Conservation (phyloP, 35 echinoderm and acorn worm genomes). For the Stichopus chloronotus region DNA sequence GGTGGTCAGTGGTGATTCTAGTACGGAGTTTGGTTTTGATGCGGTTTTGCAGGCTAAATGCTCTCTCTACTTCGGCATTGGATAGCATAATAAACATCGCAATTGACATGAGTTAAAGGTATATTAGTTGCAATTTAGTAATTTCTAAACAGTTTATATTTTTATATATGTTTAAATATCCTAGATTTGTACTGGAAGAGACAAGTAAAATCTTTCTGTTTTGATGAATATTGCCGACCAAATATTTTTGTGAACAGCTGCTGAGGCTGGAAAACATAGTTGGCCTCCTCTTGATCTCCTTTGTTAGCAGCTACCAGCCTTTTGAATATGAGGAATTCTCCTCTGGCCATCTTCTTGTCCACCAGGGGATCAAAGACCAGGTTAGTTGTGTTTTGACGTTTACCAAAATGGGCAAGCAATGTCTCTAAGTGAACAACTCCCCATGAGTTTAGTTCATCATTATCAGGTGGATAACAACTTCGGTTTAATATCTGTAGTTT, state of each 20-base stretch:
- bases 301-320: slow-evolving; percentile 1
- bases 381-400: neutral
- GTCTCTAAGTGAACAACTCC: slow-evolving; percentile 1
- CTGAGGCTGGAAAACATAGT: slow-evolving; percentile 1
- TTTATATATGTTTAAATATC: neutral
- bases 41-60: neutral
- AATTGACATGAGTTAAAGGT: neutral
- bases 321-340: neutral
- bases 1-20: slow-evolving; percentile 19
- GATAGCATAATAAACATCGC: neutral
- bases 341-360: neutral
- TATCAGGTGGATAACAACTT: slow-evolving; percentile 10
- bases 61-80: slow-evolving; percentile 9
- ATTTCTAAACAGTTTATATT: neutral
- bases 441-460: neutral
- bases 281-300: neutral
- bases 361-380: slow-evolving; percentile 1
- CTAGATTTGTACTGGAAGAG: neutral
- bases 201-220: neutral
- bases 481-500: neutral
- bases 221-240: neutral
- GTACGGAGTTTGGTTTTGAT: slow-evolving; percentile 15
- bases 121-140: too few species aligned
- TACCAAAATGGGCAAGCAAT: slow-evolving; percentile 5
- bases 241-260: slow-evolving; percentile 38